Evolutionary conservation across 2,113 vertebrate species (phyloP).

Genomic region (Rhegmatorhina hoffmannsi): DNA sequence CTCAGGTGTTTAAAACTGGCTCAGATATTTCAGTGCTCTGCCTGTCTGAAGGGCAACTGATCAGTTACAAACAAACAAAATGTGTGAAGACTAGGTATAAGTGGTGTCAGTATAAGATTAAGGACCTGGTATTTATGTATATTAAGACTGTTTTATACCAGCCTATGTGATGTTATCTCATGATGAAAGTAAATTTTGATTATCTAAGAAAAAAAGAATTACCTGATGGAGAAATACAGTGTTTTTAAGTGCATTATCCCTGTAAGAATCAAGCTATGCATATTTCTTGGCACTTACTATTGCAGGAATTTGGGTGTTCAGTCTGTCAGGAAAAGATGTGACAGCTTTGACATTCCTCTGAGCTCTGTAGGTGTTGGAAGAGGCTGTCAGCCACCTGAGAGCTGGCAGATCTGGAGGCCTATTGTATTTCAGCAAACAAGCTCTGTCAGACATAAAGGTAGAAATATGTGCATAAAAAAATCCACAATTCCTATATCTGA

Average conservation of each 20-base stretch:
- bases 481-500: not conserved
- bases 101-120: conserved; percentile 27
- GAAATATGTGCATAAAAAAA: not conserved
- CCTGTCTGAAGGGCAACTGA: not conserved
- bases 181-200: not conserved
- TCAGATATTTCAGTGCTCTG: not conserved
- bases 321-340: conserved; percentile 44
- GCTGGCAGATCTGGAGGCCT: conserved; percentile 3
- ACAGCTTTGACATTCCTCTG: conserved; percentile 64
- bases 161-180: not conserved
- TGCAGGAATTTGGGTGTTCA: conserved; percentile 46
- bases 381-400: conserved; percentile 30
- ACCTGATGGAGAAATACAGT: not conserved
- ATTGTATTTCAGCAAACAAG: not conserved
- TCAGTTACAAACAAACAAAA: not conserved
- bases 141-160: not conserved
- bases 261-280: not conserved
- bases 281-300: not conserved
- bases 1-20: not conserved
- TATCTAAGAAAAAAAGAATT: not conserved
- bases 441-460: not conserved
- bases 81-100: not conserved
- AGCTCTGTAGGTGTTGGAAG: conserved; percentile 52
- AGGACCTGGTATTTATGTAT: not conserved
- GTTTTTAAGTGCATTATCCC: not conserved